Evolutionary conservation across 1,140 invertebrate species (phyloP), one percentile per base, ranked within the genome.

Genomic region (Lordiphosa stackelbergi): DNA sequence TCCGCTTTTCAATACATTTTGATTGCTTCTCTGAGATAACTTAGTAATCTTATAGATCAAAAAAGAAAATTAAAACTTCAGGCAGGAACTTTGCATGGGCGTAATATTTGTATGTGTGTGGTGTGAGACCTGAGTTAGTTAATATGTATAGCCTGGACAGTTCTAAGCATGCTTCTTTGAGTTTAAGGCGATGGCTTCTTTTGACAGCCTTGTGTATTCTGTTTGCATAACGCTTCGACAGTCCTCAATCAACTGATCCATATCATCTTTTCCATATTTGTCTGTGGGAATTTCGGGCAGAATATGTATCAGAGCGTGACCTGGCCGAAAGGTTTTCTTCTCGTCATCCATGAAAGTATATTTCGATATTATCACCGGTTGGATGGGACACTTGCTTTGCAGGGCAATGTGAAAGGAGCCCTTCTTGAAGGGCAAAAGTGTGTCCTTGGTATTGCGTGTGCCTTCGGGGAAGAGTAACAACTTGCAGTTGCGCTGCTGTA

Each of bases 351-450:
- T 90, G 83, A 96, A 97, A 43, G 92, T 91, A 87, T 97, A 98
- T 79, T 93, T 93, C 0, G 95, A 96, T n/a, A 97, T 93, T 22
- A 97, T 93, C 0, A 98, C 91, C 0, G 96, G 96, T 75, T 97
- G 93, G 61, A 98, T 93, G 9, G 95, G 95, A 42, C 94, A 92
- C 85, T 94, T 91, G 8, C 94, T 93, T 56, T 93, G 91, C 41
- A 97, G 89, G 1, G 97, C 96, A 58, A 97, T 92, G 87, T 98
- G 95, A 88, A 98, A 98, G 1, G 95, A 96, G 1, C 97, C 97
- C 88, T 98, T 98, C 86, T 98, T 97, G 78, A 96, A 95, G 1
- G 94, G 93, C 64, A 95, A 71, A 35, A 96, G 86, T 5, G 90
- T 90, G 9, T 91, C 90, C 19, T 91, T 91, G 9, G 58, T 63